Conservation (phyloP, 1,140 invertebrate genomes). For the Metopolophium dirhodum region DNA sequence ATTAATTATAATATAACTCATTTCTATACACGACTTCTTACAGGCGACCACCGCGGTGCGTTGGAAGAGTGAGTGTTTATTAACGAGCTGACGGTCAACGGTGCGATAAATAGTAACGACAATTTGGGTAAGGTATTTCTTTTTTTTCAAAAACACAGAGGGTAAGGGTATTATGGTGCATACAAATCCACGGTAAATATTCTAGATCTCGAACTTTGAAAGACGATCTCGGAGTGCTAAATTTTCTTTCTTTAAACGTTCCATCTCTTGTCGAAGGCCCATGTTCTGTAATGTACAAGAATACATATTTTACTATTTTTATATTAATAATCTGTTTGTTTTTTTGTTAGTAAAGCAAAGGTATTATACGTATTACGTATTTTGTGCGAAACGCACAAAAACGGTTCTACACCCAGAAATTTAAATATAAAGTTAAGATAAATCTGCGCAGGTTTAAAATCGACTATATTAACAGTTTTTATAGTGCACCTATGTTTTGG, state of each 20-base stretch:
- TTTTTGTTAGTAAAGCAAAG: background rate
- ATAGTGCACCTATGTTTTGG: too few relatives aligned
- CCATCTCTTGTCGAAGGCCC: conserved; percentile 83
- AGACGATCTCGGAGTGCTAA: conserved; percentile 83
- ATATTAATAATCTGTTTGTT: background rate
- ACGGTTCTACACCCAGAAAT: background rate
- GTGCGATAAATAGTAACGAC: conserved; percentile 7
- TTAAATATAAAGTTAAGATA: background rate
- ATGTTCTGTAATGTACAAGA: conserved; percentile 72
- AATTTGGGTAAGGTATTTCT: background rate
- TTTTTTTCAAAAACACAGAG: conserved; percentile 11
- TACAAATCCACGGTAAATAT: background rate
- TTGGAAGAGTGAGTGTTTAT: background rate
- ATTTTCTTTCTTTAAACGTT: conserved; percentile 90
- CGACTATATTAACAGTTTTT: background rate
- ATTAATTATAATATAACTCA: conserved; percentile 14
- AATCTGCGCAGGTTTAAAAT: background rate
- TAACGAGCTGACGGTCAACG: conserved; percentile 16
- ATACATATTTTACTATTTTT: background rate
- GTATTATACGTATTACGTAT: background rate
- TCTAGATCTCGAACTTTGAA: conserved; percentile 71
- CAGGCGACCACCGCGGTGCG: background rate
- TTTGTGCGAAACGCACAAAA: too few relatives aligned
- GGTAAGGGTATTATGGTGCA: conserved; percentile 15
- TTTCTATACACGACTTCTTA: background rate